Percentiles rank a stretch among this genome's conserved stretches.
These are phyloP conservation scores for Aricia artaxerxes DNA, from an alignment of 2,888 invertebrate genomes.

Conservation along the genomic window DNA sequence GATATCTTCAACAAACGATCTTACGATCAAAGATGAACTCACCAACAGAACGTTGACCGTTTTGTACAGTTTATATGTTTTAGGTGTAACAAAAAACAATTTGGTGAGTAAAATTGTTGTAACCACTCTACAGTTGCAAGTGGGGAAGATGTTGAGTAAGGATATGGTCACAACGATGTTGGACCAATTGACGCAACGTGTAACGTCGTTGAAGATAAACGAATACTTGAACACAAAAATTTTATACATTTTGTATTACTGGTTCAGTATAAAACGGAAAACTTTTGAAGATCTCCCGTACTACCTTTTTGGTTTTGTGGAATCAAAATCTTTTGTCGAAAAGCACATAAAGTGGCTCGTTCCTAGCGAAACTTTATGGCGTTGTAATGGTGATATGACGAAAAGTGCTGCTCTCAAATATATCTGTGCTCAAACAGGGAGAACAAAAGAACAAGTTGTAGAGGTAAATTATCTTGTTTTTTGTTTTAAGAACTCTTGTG, in stretches of 20 bases:
- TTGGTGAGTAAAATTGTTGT: slow-evolving; percentile 77
- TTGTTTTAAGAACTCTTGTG: too few relatives aligned
- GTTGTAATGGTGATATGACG: slow-evolving; percentile 54
- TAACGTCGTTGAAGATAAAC: slow-evolving; percentile 52
- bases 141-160: slow-evolving; percentile 72
- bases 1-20: slow-evolving; percentile 60
- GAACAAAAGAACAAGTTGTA: slow-evolving; percentile 49
- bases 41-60: slow-evolving; percentile 79
- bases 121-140: slow-evolving; percentile 74
- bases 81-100: slow-evolving; percentile 75
- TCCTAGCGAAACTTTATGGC: slow-evolving; percentile 66
- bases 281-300: slow-evolving; percentile 67
- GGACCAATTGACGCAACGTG: slow-evolving; percentile 53
- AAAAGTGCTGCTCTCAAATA: slow-evolving; percentile 54
- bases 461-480: slow-evolving; percentile 49
- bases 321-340: slow-evolving; percentile 60
- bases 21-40: slow-evolving; percentile 79
- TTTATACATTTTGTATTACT: slow-evolving; percentile 70
- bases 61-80: slow-evolving; percentile 76
- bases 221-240: slow-evolving; percentile 66
- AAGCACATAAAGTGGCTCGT: slow-evolving; percentile 71
- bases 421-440: slow-evolving; percentile 45
- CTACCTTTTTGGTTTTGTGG: slow-evolving; percentile 60
- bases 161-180: slow-evolving; percentile 69
- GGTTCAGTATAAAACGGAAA: slow-evolving; percentile 63